Evolutionary conservation across 2,113 vertebrate genomes (phyloP).

Genomic region (Furnarius figulus): DNA sequence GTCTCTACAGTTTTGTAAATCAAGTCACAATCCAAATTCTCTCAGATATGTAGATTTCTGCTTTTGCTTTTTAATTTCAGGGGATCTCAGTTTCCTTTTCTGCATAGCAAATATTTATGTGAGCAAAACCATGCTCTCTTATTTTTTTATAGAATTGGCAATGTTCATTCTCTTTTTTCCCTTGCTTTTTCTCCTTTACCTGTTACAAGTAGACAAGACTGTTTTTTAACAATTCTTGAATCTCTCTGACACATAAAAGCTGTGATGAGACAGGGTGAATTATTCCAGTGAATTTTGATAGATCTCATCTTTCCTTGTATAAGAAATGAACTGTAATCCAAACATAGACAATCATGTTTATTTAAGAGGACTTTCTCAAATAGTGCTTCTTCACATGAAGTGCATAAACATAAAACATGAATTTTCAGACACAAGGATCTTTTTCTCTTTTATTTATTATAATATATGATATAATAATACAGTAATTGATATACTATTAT

Average conservation of each 20-base stretch:
- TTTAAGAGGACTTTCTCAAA: neutral
- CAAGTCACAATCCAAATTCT: neutral
- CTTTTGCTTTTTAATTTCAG: neutral
- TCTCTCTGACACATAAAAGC: slow-evolving; percentile 1
- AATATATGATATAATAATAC: neutral
- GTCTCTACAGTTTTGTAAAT: neutral
- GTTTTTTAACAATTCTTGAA: neutral
- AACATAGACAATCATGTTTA: neutral
- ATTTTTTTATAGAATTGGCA: neutral
- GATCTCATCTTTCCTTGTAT: neutral
- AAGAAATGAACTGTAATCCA: slow-evolving; percentile 5
- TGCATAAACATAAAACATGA: neutral
- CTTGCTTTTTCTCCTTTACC: neutral
- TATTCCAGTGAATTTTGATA: slow-evolving; percentile 6
- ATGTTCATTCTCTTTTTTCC: neutral
- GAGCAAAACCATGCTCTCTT: neutral
- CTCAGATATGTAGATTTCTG: neutral
- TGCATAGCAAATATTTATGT: neutral
- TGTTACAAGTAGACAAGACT: neutral
- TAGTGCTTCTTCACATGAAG: neutral
- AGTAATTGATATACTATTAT: no score
- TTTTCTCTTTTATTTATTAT: neutral
- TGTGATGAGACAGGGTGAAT: neutral
- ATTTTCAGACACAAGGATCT: neutral
- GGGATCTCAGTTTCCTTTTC: neutral